Conservation (phyloP, 2,797 vertebrate species). For the Sylvilagus floridanus region DNA sequence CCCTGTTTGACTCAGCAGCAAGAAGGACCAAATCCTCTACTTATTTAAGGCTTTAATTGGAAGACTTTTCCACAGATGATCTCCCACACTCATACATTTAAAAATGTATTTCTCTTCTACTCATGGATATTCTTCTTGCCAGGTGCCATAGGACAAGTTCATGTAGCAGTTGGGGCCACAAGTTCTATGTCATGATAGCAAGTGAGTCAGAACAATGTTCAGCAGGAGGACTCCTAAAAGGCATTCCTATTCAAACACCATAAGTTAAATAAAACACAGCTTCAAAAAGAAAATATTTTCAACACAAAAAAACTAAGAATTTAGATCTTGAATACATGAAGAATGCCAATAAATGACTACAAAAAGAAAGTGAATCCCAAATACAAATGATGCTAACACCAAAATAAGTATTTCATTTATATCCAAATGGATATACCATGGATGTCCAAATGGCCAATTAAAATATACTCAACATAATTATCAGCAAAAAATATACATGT, state of each 20-base stretch:
- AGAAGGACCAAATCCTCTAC: neutral
- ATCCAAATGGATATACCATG: neutral
- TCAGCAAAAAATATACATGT: neutral
- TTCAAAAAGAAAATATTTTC: neutral
- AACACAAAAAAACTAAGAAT: neutral
- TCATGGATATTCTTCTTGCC: neutral
- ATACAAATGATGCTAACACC: neutral
- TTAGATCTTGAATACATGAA: neutral
- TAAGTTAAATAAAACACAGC: neutral
- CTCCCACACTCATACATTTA: neutral
- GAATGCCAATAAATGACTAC: neutral
- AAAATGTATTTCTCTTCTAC: neutral
- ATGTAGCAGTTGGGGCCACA: neutral
- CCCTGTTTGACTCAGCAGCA: neutral
- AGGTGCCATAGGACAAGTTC: neutral
- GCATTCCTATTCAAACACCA: constrained; percentile 24
- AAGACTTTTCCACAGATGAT: neutral
- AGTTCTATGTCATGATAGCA: neutral
- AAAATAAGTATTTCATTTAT: neutral
- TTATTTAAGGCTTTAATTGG: constrained; percentile 19
- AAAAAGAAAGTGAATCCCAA: neutral
- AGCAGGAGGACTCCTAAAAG: neutral
- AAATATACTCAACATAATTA: neutral
- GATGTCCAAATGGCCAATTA: neutral
- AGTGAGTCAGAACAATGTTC: neutral